Evolutionary conservation across 2,888 invertebrate genomes (phyloP), one percentile per base, ranked within the genome.

Genomic region (Conchocele bisecta): DNA sequence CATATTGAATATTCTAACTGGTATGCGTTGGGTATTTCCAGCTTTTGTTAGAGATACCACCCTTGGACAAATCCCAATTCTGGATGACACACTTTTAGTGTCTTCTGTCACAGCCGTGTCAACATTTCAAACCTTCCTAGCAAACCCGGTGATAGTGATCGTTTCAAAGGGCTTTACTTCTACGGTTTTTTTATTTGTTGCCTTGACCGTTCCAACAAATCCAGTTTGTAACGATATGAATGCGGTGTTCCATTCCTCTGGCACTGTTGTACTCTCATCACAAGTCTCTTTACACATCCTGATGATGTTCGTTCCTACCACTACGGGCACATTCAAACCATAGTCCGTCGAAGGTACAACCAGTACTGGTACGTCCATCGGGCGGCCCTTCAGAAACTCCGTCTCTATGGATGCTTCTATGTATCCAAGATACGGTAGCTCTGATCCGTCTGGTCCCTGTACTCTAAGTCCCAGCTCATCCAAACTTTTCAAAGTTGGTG

Each of bases 1-100:
- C 20, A 51, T n/a, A 26, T 58, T 58, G 20, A 7, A 58, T 6
- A 58, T 41, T 22, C 44, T 26, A 2, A 64, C 64, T 7, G 64
- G 57, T 39, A 65, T 29, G 13, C 65, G 20, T 29, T 53, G 44
- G n/a, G 20, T 65, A 20, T 65, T 65, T 20, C 46, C 57, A 20
- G 37, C 29, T 3, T 54, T 48, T 24, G 46, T 24, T 15, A 65
- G 24, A 7, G 17, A 29, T 0, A 65, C 57, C 11, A 65, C 65
- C 26, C 65, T 33, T 15, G 56, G 56, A 44, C 64, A 56, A 7
- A 56, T 26, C n/a, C 28, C 39, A 35, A 24, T 24, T 33, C 48
- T 22, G 31, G 22, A 33, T 28, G 61, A 31, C 9, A 26, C 44
- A 11, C 9, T n/a, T 26, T 42, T 37, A 9, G 22, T 6, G 7